A percentile compares a stretch with the other conserved stretches of the same genome.
These are phyloP conservation scores for Oncorhynchus clarkii DNA, from an alignment of 2,113 vertebrate species.

Conservation along the genomic window DNA sequence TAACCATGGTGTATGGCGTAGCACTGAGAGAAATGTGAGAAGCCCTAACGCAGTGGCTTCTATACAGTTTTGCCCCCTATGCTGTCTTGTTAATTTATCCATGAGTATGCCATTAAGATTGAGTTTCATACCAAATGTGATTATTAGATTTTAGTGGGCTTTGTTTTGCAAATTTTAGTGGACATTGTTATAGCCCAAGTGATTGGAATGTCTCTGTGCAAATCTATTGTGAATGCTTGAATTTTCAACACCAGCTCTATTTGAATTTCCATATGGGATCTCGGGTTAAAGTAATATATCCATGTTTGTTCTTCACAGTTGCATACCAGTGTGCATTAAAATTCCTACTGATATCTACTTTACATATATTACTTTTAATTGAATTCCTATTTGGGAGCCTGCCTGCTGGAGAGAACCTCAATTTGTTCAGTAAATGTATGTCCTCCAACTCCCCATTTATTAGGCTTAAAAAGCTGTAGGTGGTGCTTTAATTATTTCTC, in stretches of 20 bases:
- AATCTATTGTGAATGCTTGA: not conserved
- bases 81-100: not conserved
- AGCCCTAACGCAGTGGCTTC: not conserved
- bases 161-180: not conserved
- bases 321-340: not conserved
- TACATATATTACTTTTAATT: constrained; percentile 21
- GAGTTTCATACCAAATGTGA: not conserved
- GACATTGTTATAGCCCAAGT: no score
- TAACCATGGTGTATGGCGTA: not conserved
- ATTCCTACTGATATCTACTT: constrained; percentile 7
- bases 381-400: constrained; percentile 11
- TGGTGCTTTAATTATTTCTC: constrained; percentile 59
- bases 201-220: no score
- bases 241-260: not conserved
- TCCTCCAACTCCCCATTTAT: constrained; percentile 24
- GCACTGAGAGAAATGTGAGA: not conserved
- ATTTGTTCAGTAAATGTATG: constrained; percentile 18
- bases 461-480: constrained; percentile 39
- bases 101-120: not conserved
- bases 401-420: constrained; percentile 14
- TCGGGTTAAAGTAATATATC: not conserved
- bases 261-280: not conserved
- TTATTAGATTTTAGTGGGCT: not conserved
- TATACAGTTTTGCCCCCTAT: not conserved
- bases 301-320: not conserved